phyloP scores from a whole-genome alignment of 92 coral and sea anemone species.

The Zoanthus solanderi region DNA sequence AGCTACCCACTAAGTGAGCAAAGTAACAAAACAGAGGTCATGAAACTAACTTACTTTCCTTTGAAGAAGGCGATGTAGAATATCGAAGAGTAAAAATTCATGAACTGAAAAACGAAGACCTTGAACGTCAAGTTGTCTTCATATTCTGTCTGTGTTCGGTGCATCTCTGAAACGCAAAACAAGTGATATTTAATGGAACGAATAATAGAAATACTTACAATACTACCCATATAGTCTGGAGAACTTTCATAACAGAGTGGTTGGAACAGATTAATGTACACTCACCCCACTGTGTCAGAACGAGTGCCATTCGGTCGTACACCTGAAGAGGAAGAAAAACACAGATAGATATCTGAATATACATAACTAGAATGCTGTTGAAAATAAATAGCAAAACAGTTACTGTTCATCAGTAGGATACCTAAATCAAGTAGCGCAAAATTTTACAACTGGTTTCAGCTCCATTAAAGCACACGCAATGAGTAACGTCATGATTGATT shows the following conservation, averaged over 20 bases:
- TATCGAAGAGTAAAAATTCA: conserved; percentile 94
- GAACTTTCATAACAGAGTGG: no score
- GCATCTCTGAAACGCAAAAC: conserved; percentile 80
- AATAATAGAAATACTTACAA: not conserved
- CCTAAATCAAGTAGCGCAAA: no score
- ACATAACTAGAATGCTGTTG: not conserved
- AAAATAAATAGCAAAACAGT: not conserved
- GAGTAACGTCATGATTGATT: no score
- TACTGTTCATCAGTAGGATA: no score
- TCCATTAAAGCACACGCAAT: no score
- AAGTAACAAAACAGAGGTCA: not conserved
- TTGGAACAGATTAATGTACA: not conserved
- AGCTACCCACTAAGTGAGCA: no score
- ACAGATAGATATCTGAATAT: not conserved
- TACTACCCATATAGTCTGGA: not conserved
- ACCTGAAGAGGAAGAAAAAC: conserved; percentile 64
- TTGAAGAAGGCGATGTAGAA: conserved; percentile 99
- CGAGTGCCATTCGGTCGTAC: conserved; percentile 93
- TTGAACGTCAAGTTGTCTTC: conserved; percentile 96
- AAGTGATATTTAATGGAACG: not conserved
- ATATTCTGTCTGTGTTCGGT: conserved; percentile 97
- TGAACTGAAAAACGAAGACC: conserved; percentile 95
- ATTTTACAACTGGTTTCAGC: no score
- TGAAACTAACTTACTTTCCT: conserved; percentile 84
- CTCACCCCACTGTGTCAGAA: conserved; percentile 97